These are phyloP conservation scores for Thaumatotibia leucotreta DNA, from an alignment of 1,140 invertebrate genomes.

Conservation along the genomic window DNA sequence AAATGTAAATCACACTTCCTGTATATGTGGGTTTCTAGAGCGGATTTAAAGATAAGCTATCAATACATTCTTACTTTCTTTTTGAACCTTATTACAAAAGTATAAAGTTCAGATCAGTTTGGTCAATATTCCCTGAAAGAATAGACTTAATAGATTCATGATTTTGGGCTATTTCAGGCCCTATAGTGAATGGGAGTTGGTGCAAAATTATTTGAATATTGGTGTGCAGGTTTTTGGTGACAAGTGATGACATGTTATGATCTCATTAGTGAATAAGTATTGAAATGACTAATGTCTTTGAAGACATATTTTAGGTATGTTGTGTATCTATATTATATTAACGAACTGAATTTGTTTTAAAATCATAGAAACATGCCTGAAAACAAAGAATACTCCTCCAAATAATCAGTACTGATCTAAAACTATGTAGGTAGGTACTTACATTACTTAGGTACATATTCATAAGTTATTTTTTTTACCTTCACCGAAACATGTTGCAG, in stretches of 20 bases:
- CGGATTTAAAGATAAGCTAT: not conserved
- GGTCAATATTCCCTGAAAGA: not conserved
- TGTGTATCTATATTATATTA: too few relatives aligned
- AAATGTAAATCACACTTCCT: constrained; percentile 16
- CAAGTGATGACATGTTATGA: not conserved
- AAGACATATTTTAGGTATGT: not conserved
- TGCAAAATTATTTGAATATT: not conserved
- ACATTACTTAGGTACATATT: too few relatives aligned
- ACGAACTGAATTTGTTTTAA: too few relatives aligned
- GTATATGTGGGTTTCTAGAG: constrained; percentile 38
- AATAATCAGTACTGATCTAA: too few relatives aligned
- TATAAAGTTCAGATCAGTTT: not conserved
- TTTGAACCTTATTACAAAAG: not conserved
- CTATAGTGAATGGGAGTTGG: not conserved
- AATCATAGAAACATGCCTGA: too few relatives aligned
- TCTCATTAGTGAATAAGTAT: not conserved
- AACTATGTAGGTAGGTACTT: too few relatives aligned
- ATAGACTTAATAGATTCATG: not conserved
- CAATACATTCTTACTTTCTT: not conserved
- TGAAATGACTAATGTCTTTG: not conserved
- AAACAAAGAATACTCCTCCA: too few relatives aligned
- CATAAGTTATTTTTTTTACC: too few relatives aligned
- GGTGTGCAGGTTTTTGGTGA: not conserved
- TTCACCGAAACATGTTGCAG: too few relatives aligned
- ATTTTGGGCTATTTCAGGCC: not conserved